These are phyloP conservation scores for Girardia tigrina DNA, from an alignment of 2,888 invertebrate genomes.

Conservation along the genomic window DNA sequence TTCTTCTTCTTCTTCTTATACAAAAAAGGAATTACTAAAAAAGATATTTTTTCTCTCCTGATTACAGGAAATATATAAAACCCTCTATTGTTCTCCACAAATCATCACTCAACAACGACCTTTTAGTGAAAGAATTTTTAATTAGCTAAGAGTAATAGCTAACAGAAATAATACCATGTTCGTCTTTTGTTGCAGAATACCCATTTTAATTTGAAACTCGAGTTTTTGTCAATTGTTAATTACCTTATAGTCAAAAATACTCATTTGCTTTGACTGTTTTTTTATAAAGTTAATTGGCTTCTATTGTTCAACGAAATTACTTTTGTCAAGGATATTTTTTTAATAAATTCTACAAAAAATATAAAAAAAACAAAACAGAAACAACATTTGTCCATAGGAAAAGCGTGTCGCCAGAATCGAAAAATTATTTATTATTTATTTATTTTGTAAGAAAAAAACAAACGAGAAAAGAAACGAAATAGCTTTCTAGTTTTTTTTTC, in stretches of 20 bases:
- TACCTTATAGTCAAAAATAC: background rate
- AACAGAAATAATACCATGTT: background rate
- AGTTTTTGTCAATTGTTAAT: constrained; percentile 12
- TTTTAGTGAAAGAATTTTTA: background rate
- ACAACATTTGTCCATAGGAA: background rate
- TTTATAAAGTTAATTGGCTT: constrained; percentile 14
- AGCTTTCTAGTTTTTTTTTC: too few species aligned
- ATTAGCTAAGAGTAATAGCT: constrained; percentile 13
- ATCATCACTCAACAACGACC: background rate
- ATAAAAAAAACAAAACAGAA: too few species aligned
- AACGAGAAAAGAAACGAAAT: background rate
- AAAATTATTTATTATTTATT: background rate
- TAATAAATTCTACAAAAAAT: background rate
- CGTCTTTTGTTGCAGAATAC: background rate
- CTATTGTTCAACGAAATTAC: constrained; percentile 1
- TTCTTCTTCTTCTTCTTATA: too few species aligned
- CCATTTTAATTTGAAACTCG: constrained; percentile 23
- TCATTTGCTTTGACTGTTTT: background rate
- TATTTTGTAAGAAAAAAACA: background rate
- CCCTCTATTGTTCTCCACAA: background rate
- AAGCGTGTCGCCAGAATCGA: background rate
- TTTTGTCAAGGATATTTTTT: constrained; percentile 23
- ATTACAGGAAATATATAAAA: background rate
- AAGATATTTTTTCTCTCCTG: background rate
- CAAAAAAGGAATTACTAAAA: too few species aligned